These are phyloP conservation scores for Nezara viridula DNA, from an alignment of 2,888 invertebrate species.

Conservation along the genomic window DNA sequence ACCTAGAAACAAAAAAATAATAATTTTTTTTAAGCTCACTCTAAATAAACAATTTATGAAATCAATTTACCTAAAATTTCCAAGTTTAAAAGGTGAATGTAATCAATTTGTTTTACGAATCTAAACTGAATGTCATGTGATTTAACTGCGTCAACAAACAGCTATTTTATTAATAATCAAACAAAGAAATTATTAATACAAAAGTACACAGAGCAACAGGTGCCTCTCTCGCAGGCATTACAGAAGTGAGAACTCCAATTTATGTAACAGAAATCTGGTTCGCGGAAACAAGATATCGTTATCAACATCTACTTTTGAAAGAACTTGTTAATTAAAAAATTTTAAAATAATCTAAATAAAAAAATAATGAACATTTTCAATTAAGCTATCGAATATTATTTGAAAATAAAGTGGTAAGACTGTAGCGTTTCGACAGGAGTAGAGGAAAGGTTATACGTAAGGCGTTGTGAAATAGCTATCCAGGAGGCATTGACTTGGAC, in stretches of 20 bases:
- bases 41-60: neutral
- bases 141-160: neutral
- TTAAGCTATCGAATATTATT: neutral
- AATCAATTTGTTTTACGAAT: no score
- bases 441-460: constrained; percentile 9
- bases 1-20: neutral
- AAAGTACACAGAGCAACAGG: neutral
- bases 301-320: no score
- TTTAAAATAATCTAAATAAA: neutral
- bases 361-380: neutral
- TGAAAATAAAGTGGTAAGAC: neutral
- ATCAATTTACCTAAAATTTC: no score
- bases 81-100: no score
- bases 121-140: no score
- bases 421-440: neutral
- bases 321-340: no score
- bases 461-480: neutral
- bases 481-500: constrained; percentile 1
- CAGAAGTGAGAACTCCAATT: neutral
- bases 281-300: neutral
- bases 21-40: no score
- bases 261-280: neutral
- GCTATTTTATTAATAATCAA: neutral
- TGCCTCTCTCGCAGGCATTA: neutral
- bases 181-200: neutral